Evolutionary conservation across 2,797 vertebrate genomes (phyloP), one percentile per base, ranked within the genome.

Genomic region (Dicrostonyx torquatus): DNA sequence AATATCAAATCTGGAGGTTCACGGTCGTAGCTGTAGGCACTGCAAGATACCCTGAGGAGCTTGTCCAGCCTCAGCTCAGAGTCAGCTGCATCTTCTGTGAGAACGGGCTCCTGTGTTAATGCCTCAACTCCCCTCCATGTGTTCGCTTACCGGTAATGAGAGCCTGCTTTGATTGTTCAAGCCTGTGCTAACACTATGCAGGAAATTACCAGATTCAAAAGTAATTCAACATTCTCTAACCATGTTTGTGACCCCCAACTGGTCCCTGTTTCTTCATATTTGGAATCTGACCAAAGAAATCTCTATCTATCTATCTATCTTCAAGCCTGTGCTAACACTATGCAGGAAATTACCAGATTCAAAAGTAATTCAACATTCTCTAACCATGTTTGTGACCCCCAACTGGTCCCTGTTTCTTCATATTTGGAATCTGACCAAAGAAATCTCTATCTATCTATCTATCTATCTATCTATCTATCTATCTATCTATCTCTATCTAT

Each of bases 1-100:
- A 34, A 88, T 80, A 90, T 84, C 87, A 79, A 64, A 66, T 64
- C 85, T 45, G 40, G 66, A 87, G 73, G 60, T 80, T 83, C 68
- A 86, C 1, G 0, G 68, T 78, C 43, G 17, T 79, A 55, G 17
- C 55, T 55, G 8, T 43, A 64, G 66, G 58, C 62, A 37, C 64
- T 76, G 29, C 24, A 29, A 91, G 73, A 53, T 58, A 89, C 17
- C 75, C n/a, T 78, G 15, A 20, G 76, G 45, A 78, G 87, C 5
- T 24, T 9, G 62, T n/a, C 50, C 64, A 77, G 43, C 64, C 48
- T 95, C 50, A 9, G 31, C 86, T 94, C 45, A 62, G 83, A 88
- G 58, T 60, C 48, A 18, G 60, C 75, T 26, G 17, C 20, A n/a
- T 18, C 75, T 92, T 95, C 83, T 77, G 24, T 86, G 66, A 88